Evolutionary conservation across 2,113 vertebrate species (phyloP), one percentile per base, ranked within the genome.

Genomic region (Cavia aperea): DNA sequence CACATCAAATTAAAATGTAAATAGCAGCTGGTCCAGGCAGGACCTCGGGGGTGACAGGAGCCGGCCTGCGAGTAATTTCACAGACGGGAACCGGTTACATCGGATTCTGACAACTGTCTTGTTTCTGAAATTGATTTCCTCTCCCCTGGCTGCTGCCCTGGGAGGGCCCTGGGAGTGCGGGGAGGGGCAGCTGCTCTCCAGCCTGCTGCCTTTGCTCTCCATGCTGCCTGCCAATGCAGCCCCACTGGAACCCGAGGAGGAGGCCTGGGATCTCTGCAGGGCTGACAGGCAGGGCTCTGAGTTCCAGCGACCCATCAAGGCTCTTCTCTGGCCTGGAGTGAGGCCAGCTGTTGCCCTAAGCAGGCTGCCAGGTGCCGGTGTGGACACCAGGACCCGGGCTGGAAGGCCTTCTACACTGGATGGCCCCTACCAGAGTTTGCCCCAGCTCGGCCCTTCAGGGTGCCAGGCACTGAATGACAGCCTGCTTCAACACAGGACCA

Each of bases 1-100:
- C 95, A 87, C 81, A 93, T 96, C 94, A 94, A 95, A 96, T 97
- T 96, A 97, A 96, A 97, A 96, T 96, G 94, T 95, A 96, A 96
- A 95, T 95, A 95, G 96, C 94, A 91, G 89, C 92, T 94, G 86
- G 92, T 94, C 94, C 1, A 21, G 95, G 92, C 92, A 95, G 95
- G 94, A 94, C 92, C 95, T 91, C 24, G 0, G 87, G 93, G 88
- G 96, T 94, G 77, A 94, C 93, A 81, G 88, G 65, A 96, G 86
- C 93, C 13, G 4, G 91, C 89, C 96, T 77, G 68, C 1, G 19
- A 96, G 96, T 93, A 91, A 95, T 96, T 96, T 96, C 96, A 95
- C 95, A 96, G 92, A 93, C 26, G 1, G 77, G 81, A 94, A 93
- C 94, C 39, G 0, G 91, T 94, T 94, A 93, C 95, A 89, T 92